Conservation (phyloP, 2,797 vertebrate species). For the Loris lydekkerianus region DNA sequence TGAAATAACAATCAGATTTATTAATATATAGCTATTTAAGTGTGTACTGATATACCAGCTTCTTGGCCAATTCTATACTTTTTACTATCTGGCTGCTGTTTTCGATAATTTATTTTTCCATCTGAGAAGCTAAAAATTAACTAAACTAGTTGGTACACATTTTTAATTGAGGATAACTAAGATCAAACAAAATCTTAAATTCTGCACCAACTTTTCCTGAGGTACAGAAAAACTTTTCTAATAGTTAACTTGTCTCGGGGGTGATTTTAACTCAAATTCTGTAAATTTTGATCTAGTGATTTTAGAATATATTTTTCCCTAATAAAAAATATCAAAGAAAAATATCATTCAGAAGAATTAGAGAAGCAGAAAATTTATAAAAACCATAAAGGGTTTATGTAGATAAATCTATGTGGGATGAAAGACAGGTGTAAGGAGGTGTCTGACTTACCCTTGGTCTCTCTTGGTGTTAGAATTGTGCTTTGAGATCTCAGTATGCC, state of each 20-base stretch:
- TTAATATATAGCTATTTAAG: not conserved
- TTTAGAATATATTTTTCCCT: not conserved
- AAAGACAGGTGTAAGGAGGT: not conserved
- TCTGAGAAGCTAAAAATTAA: not conserved
- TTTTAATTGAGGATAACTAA: not conserved
- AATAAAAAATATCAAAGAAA: not conserved
- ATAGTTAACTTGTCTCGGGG: not conserved
- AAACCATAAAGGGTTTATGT: not conserved
- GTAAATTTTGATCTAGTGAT: not conserved
- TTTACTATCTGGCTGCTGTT: not conserved
- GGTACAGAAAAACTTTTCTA: not conserved
- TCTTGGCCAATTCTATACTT: not conserved
- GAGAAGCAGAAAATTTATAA: not conserved
- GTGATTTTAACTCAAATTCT: not conserved
- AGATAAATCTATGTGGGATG: not conserved
- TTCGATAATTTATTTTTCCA: not conserved
- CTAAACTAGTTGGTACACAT: not conserved
- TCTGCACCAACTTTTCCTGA: not conserved
- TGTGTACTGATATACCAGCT: not conserved
- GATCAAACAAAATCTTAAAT: not conserved
- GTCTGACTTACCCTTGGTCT: not conserved
- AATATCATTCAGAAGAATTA: not conserved
- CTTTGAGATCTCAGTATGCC: not conserved
- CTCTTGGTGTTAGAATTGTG: not conserved
- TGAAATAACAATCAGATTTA: conserved; percentile 28